A percentile compares a stretch with the other conserved stretches of the same genome.
Evolutionary conservation across 2,888 invertebrate genomes (phyloP).

Genomic region (Leptinotarsa tumamoca): DNA sequence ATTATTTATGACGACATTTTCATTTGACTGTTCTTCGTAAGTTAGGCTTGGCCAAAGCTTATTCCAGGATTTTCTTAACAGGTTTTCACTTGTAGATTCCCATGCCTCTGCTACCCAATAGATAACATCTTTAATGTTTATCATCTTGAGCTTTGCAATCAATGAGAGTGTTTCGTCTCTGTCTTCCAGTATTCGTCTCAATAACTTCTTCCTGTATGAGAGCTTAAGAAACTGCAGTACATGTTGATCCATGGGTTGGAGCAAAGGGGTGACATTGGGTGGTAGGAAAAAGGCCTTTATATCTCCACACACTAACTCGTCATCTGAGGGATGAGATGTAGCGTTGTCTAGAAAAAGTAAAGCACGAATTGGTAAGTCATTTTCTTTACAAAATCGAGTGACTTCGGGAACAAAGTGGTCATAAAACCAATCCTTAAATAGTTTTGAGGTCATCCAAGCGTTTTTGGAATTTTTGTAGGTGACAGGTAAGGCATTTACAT

Average conservation of each 20-base stretch:
- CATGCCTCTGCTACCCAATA: too few species aligned
- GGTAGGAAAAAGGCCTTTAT: conserved; percentile 8
- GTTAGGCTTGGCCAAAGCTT: too few species aligned
- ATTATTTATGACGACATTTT: too few species aligned
- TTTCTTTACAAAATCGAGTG: background rate
- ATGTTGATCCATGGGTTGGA: conserved; percentile 16
- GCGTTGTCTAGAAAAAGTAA: conserved; percentile 11
- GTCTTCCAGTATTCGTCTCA: background rate
- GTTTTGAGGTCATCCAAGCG: background rate
- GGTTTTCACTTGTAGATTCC: too few species aligned
- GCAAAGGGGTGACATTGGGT: conserved; percentile 6
- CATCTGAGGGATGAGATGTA: conserved; percentile 14
- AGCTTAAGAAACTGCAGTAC: conserved; percentile 11
- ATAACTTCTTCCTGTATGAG: conserved; percentile 16
- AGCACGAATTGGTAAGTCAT: too few species aligned
- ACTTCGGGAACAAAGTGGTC: conserved; percentile 8
- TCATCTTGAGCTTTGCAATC: too few species aligned
- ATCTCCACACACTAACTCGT: conserved; percentile 6
- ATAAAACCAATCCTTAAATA: conserved; percentile 14
- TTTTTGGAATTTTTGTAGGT: background rate
- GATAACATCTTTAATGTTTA: too few species aligned
- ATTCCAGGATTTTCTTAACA: too few species aligned
- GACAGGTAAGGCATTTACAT: background rate
- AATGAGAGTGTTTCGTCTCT: too few species aligned
- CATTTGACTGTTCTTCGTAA: too few species aligned